Base-by-base conservation (phyloP, 2,888 invertebrate genomes). In the Epistrophe grossulariae region DNA sequence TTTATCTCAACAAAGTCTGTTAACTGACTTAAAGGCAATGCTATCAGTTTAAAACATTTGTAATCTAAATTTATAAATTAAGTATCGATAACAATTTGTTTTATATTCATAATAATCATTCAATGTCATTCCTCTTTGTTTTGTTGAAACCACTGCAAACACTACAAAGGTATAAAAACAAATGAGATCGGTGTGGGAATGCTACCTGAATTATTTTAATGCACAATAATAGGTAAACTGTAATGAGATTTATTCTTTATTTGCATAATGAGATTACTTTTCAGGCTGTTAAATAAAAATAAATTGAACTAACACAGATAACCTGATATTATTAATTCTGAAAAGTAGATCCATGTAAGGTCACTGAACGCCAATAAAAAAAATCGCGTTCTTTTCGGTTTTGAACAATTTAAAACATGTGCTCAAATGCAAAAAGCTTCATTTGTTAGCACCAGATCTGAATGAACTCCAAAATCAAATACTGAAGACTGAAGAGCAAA, bases 11-110 rank as follows among this genome's bases (percentile, higher is more conserved):
- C 2, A 50, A 8, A 35, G 52, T n/a, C 35, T 35, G 19, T 55
- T 43, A 19, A 70, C 35, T 8, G n/a, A 45, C 52, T 40, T 48
- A 31, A 38, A 64, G 50, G 64, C 55, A 71, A 11, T 50, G 71
- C 62, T 78, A 81, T 81, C 81, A 64, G 78, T 40, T 45, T 50
- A 13, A 13, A 55, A 55, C 11, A 59, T 74, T n/a, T 15, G 59
- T 77, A 72, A 72, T 84, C 79, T 57, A 19, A 45, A 72, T 48
- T 62, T 62, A 68, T 68, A 77, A 80, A 77, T 60, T 52, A 64
- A 60, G 66, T 72, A 73, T 83, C 73, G 59, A 35, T 83, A 52
- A 9, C 59, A 77, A 52, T 31, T 19, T 62, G 13, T 50, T 31
- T 28, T 28, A 24, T 11, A 35, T 35, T 38, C 13, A 24, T 3